Conservation (phyloP, 2,113 vertebrate genomes). For the Pluvialis apricaria region DNA sequence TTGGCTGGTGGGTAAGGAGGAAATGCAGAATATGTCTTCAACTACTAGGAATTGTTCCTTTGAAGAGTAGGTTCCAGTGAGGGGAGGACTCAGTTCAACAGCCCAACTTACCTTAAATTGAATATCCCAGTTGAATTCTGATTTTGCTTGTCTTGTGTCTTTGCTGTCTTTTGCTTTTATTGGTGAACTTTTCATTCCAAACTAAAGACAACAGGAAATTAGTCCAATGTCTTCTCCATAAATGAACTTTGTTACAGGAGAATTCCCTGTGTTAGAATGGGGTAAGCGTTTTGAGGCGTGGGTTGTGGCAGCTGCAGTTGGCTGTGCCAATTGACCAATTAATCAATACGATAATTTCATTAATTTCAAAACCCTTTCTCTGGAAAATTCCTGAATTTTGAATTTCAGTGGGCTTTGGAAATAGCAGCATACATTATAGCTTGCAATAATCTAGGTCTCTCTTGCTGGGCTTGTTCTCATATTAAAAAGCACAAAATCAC, state of each 20-base stretch:
- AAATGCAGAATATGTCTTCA: neutral
- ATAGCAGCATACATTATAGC: neutral
- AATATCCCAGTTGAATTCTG: neutral
- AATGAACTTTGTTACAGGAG: neutral
- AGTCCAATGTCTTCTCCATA: rapidly evolving
- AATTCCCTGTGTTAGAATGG: neutral
- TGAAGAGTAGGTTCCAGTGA: neutral
- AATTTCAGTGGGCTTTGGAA: neutral
- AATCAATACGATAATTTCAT: neutral
- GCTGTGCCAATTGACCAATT: neutral
- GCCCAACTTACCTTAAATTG: neutral
- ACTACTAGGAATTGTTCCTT: neutral
- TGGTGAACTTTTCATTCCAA: neutral
- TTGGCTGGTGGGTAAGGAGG: neutral
- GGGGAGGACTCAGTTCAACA: neutral
- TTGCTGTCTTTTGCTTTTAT: neutral
- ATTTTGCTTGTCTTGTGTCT: neutral
- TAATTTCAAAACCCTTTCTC: neutral
- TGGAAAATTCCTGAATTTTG: neutral
- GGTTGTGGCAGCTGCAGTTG: neutral
- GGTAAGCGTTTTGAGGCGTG: neutral
- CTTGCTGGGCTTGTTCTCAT: neutral
- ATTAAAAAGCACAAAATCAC: neutral
- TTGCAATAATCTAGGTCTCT: neutral
- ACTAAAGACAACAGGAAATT: neutral